A percentile compares a stretch with the other conserved stretches of the same genome.
These are phyloP conservation scores for Drosophila santomea DNA, from an alignment of 1,140 invertebrate species.

Conservation along the genomic window DNA sequence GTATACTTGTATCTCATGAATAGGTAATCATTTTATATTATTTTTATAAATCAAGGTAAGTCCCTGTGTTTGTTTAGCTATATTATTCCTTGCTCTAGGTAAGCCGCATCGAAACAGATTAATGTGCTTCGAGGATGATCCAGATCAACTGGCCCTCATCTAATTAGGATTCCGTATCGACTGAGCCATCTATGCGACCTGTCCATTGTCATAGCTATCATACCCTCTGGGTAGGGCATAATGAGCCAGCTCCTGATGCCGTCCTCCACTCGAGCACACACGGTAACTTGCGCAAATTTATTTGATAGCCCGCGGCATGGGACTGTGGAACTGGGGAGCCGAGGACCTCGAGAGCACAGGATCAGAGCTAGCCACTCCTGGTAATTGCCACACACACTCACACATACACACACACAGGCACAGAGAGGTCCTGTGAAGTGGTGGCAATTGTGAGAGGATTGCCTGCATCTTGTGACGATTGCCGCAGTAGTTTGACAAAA, in stretches of 20 bases:
- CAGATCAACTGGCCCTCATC: background rate
- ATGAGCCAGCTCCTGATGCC: conserved; percentile 43
- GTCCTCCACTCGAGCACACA: conserved; percentile 47
- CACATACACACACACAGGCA: conserved; percentile 34
- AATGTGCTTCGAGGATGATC: conserved; percentile 7
- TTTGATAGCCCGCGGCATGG: conserved; percentile 47
- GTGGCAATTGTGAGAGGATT: conserved; percentile 19
- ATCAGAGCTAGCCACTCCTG: conserved; percentile 61
- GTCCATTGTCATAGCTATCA: conserved; percentile 36
- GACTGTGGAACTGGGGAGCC: conserved; percentile 7
- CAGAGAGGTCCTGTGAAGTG: conserved; percentile 12
- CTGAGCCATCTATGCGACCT: background rate
- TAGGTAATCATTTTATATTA: too few relatives aligned
- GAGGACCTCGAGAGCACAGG: conserved; percentile 19
- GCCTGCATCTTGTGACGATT: conserved; percentile 47
- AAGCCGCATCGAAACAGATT: background rate
- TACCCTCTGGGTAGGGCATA: conserved; percentile 56
- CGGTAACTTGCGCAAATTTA: conserved; percentile 62
- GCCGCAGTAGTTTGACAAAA: conserved; percentile 52
- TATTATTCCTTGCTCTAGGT: too few relatives aligned
- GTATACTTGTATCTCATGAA: too few relatives aligned
- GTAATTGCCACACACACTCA: conserved; percentile 64
- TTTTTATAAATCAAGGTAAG: background rate
- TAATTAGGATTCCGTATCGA: conserved; percentile 28
- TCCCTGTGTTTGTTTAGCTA: background rate